A percentile compares a stretch with the other conserved stretches of the same genome.
Conservation (phyloP, 2,797 vertebrate species). For the Parauchenoglanis punctatus region DNA sequence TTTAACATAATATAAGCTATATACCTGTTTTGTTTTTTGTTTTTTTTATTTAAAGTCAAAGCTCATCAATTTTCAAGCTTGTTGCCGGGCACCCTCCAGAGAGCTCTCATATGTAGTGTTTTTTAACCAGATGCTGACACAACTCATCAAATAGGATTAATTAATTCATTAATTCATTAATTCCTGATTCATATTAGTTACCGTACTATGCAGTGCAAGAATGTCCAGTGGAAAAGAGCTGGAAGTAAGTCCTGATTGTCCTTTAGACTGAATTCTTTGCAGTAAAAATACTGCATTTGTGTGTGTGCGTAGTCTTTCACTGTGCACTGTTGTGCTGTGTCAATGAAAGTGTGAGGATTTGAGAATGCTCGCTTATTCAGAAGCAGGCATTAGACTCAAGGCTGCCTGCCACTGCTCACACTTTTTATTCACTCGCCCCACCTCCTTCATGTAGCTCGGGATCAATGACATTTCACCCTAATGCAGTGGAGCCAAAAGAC, state of each 20-base stretch:
- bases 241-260: neutral
- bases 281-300: neutral
- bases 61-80: neutral
- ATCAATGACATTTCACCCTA: slow-evolving; percentile 34
- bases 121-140: neutral
- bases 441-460: slow-evolving; percentile 1
- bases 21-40: neutral
- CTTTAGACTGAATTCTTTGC: neutral
- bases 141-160: no score
- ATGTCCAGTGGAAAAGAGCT: neutral
- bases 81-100: no score
- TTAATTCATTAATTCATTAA: neutral
- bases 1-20: neutral
- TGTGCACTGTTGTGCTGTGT: neutral
- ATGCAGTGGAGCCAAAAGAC: slow-evolving; percentile 23
- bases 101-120: neutral
- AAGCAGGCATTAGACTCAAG: neutral
- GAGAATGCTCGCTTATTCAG: neutral
- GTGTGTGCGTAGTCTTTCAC: neutral
- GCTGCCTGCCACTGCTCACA: neutral
- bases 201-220: neutral
- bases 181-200: neutral
- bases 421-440: neutral
- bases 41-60: neutral
- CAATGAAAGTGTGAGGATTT: neutral